Conservation (phyloP, 2,113 vertebrate species). For the Leptodactylus fuscus region DNA sequence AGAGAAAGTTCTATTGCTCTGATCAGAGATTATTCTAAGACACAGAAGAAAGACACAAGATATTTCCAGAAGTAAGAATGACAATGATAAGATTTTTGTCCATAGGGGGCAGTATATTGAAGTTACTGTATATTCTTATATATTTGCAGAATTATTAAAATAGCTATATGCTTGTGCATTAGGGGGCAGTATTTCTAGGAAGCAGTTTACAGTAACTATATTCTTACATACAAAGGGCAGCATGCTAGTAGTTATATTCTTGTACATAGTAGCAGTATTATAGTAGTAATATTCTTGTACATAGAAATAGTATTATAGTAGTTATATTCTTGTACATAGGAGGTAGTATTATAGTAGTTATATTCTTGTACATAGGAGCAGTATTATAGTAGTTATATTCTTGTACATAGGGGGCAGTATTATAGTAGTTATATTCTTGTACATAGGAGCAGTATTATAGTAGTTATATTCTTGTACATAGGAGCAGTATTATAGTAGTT, state of each 20-base stretch:
- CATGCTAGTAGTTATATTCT: background rate
- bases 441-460: background rate
- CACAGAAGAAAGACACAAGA: background rate
- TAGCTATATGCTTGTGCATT: constrained; percentile 5
- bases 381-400: background rate
- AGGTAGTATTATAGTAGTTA: background rate
- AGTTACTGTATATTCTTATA: background rate
- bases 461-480: constrained; percentile 5
- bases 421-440: constrained; percentile 2
- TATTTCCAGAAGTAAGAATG: background rate
- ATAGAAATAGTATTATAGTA: constrained; percentile 8
- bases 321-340: constrained; percentile 20
- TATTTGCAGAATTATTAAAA: background rate
- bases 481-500: constrained; percentile 10
- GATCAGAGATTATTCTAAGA: background rate
- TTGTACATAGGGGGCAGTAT: background rate
- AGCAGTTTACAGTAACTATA: background rate
- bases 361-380: background rate
- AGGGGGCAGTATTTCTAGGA: background rate
- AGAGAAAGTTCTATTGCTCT: background rate
- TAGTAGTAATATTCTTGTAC: background rate
- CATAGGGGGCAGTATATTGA: background rate
- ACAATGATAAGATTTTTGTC: background rate
- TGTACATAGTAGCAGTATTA: background rate
- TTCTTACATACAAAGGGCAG: background rate